phyloP scores from a whole-genome alignment of 2,797 vertebrate genomes.

The Galagoides demidoff region DNA sequence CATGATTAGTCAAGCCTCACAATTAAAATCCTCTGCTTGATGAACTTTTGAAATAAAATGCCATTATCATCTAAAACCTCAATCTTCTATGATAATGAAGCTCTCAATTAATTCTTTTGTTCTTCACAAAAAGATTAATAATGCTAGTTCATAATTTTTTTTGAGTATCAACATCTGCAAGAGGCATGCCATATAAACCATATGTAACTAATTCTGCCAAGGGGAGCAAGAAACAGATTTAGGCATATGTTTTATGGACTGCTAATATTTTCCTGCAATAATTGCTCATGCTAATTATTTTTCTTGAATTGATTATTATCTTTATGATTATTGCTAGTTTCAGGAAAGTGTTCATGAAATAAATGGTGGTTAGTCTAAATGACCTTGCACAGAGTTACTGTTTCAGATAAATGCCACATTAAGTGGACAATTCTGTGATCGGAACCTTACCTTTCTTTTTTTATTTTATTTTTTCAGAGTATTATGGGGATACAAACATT shows the following conservation, averaged over 20 bases:
- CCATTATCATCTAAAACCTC: slow-evolving; percentile 71
- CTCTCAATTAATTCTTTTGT: slow-evolving; percentile 76
- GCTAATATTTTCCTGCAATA: slow-evolving; percentile 62
- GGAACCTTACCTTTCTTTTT: slow-evolving; percentile 1
- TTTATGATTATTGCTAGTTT: slow-evolving; percentile 74
- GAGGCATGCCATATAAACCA: slow-evolving; percentile 51
- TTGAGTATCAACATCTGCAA: slow-evolving; percentile 68
- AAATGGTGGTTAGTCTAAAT: slow-evolving; percentile 48
- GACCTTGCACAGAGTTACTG: slow-evolving; percentile 37
- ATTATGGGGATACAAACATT: no score
- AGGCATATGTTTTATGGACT: slow-evolving; percentile 71
- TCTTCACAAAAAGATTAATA: slow-evolving; percentile 77
- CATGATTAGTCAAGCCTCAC: slow-evolving; percentile 75
- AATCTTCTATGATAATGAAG: slow-evolving; percentile 74
- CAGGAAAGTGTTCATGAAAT: slow-evolving; percentile 58
- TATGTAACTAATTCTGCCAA: slow-evolving; percentile 63
- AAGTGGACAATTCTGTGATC: slow-evolving; percentile 54
- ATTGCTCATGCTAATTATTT: slow-evolving; percentile 72
- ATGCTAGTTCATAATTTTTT: slow-evolving; percentile 54
- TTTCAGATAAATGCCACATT: slow-evolving; percentile 48
- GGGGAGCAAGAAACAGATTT: slow-evolving; percentile 56
- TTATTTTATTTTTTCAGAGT: no score
- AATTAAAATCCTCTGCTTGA: slow-evolving; percentile 77
- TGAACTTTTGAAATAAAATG: slow-evolving; percentile 80
- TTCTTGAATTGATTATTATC: slow-evolving; percentile 73